A percentile compares a stretch with the other conserved stretches of the same genome.
phyloP scores from a whole-genome alignment of 2,888 invertebrate species.

The Teinopalpus imperialis region DNA sequence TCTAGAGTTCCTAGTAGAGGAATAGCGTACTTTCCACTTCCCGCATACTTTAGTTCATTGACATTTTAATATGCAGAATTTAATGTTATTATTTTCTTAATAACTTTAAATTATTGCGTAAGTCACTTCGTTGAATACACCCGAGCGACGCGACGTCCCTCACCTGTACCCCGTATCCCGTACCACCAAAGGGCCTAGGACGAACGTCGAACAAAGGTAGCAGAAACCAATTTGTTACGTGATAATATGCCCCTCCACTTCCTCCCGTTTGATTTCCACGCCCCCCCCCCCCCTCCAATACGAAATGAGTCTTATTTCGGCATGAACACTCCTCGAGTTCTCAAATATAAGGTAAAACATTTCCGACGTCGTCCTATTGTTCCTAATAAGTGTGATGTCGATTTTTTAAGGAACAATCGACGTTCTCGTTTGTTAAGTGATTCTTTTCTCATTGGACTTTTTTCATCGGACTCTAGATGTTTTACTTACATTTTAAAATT shows the following conservation, averaged over 20 bases:
- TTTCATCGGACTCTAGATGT: not conserved
- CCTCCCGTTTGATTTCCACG: conserved; percentile 26
- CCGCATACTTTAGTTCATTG: too few species aligned
- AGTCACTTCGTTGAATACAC: conserved; percentile 22
- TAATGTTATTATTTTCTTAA: too few species aligned
- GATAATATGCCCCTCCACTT: conserved; percentile 69
- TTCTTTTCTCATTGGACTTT: conserved; percentile 1
- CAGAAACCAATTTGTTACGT: conserved; percentile 81
- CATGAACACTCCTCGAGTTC: conserved; percentile 43
- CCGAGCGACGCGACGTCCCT: too few species aligned
- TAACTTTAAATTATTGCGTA: conserved; percentile 52
- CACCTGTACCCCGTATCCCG: conserved; percentile 32
- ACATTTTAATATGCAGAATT: too few species aligned
- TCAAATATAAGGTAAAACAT: conserved; percentile 41
- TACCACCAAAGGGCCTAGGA: conserved; percentile 58
- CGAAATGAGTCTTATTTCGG: conserved; percentile 58
- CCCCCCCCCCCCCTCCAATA: conserved; percentile 35
- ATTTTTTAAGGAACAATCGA: conserved; percentile 15
- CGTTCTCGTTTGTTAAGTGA: conserved; percentile 6
- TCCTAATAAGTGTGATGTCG: conserved; percentile 29
- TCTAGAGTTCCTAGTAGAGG: too few species aligned
- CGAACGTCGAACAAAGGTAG: conserved; percentile 74
- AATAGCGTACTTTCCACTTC: too few species aligned
- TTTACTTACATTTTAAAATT: too few species aligned
- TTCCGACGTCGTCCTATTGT: conserved; percentile 34